Evolutionary conservation across 1,140 invertebrate species (phyloP).

Genomic region (Anoplolepis gracilipes): DNA sequence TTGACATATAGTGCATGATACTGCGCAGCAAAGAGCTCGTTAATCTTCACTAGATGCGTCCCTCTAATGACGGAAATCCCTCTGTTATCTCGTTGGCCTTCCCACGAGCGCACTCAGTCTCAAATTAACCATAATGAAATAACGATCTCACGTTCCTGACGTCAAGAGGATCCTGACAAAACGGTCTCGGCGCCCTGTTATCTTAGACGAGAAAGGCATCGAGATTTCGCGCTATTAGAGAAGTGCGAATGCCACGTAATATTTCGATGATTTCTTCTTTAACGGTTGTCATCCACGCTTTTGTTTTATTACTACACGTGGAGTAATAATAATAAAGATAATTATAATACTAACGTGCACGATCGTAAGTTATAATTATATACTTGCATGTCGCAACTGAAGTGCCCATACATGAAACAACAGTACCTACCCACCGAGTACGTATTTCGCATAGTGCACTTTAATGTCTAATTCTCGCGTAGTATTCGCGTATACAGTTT

Average conservation of each 20-base stretch:
- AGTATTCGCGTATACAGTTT: neutral
- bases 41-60: conserved; percentile 80
- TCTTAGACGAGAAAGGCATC: conserved; percentile 63
- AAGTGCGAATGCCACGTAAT: neutral
- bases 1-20: conserved; percentile 44
- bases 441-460: neutral
- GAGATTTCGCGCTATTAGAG: conserved; percentile 55
- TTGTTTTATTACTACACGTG: neutral
- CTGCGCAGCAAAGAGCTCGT: conserved; percentile 67
- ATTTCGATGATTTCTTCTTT: conserved; percentile 44
- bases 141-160: conserved; percentile 79
- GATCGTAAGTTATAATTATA: neutral
- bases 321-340: conserved; percentile 5
- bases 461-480: neutral
- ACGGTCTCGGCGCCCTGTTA: conserved; percentile 68
- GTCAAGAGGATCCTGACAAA: conserved; percentile 75
- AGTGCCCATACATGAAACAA: neutral
- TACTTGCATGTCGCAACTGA: neutral
- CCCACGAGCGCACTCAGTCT: conserved; percentile 75
- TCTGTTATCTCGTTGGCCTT: conserved; percentile 73
- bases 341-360: neutral
- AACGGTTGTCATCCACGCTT: neutral
- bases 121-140: conserved; percentile 83
- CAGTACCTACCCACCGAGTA: neutral
- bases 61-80: conserved; percentile 77